Evolutionary conservation across 2,797 vertebrate species (phyloP).

Genomic region (Oophaga sylvatica): DNA sequence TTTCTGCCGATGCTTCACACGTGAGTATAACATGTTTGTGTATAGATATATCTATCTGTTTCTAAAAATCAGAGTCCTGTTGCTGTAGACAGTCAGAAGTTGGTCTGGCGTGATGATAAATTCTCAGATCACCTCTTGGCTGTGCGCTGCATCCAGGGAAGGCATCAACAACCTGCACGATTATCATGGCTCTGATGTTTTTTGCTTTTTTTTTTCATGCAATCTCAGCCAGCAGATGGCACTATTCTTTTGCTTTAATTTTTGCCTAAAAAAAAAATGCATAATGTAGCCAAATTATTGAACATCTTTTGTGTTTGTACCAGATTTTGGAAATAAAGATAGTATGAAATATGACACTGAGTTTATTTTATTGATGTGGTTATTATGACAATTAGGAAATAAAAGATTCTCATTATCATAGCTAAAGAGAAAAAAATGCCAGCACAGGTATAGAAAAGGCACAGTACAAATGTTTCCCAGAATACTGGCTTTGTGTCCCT

Average conservation of each 20-base stretch:
- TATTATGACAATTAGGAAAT: neutral
- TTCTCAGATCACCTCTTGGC: conserved; percentile 77
- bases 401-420: neutral
- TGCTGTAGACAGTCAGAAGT: conserved; percentile 75
- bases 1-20: too few relatives aligned
- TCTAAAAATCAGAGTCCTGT: conserved; percentile 50
- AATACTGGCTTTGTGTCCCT: too few relatives aligned
- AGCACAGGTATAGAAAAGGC: too few relatives aligned
- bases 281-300: neutral
- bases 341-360: neutral
- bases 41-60: neutral
- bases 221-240: neutral
- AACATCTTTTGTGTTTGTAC: neutral
- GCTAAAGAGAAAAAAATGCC: neutral
- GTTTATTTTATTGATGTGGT: neutral
- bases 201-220: neutral
- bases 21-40: too few relatives aligned
- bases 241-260: neutral
- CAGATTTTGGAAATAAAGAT: neutral
- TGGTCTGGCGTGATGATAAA: conserved; percentile 72
- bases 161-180: neutral
- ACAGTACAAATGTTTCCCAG: too few relatives aligned
- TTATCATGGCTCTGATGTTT: neutral
- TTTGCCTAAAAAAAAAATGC: neutral
- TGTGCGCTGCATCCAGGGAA: conserved; percentile 70